A percentile compares a stretch with the other conserved stretches of the same genome.
Evolutionary conservation across 2,797 vertebrate species (phyloP).

Genomic region (Pseudomugil tenellus): DNA sequence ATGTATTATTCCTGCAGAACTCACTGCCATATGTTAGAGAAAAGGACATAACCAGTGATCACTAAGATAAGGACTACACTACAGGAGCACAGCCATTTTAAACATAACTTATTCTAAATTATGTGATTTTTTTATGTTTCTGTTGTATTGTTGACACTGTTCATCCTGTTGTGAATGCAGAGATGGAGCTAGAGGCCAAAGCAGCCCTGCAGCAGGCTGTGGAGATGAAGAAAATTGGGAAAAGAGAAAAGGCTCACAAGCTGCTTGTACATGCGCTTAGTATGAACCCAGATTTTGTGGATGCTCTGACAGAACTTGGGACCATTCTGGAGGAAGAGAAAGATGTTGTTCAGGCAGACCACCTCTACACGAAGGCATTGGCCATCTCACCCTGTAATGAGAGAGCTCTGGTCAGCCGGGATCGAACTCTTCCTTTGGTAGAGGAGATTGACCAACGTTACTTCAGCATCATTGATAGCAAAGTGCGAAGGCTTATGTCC

Average conservation of each 20-base stretch:
- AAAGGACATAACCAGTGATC: neutral
- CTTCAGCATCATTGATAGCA: slow-evolving; percentile 94
- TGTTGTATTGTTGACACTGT: neutral
- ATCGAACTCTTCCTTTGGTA: slow-evolving; percentile 92
- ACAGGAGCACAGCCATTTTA: neutral
- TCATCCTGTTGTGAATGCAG: slow-evolving; percentile 70
- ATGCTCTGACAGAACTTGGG: slow-evolving; percentile 93
- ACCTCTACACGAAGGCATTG: slow-evolving; percentile 92
- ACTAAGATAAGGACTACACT: neutral
- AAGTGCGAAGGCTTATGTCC: slow-evolving; percentile 93
- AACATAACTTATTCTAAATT: no score
- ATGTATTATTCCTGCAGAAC: neutral
- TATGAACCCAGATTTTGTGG: slow-evolving; percentile 92
- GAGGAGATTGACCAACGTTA: slow-evolving; percentile 97
- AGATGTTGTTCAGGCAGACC: slow-evolving; percentile 94
- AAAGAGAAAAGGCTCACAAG: slow-evolving; percentile 93
- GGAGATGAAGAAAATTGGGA: slow-evolving; percentile 95
- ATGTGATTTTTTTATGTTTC: neutral
- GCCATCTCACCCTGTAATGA: slow-evolving; percentile 90
- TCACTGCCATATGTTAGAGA: neutral
- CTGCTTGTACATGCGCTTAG: slow-evolving; percentile 93
- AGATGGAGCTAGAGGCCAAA: slow-evolving; percentile 87
- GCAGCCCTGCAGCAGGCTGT: slow-evolving; percentile 91
- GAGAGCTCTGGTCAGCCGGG: slow-evolving; percentile 90
- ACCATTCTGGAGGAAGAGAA: slow-evolving; percentile 95